Percentiles rank a stretch among this genome's conserved stretches.
Evolutionary conservation across 2,797 vertebrate genomes (phyloP).

Genomic region (Limosa lapponica): DNA sequence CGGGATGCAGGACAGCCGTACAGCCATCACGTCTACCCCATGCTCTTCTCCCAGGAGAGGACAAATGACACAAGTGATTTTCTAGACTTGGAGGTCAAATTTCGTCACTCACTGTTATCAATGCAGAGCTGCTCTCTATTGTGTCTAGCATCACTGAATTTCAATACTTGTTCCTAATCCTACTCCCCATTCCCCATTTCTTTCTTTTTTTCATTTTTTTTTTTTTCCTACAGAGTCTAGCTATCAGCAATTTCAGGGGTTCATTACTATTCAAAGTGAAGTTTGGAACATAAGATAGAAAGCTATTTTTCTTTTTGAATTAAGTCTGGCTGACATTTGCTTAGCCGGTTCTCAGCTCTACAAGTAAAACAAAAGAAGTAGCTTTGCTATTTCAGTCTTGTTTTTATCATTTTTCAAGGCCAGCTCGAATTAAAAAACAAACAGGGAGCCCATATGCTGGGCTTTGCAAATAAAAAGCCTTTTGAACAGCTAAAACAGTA

Average conservation of each 20-base stretch:
- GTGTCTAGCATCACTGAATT: background rate
- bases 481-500: background rate
- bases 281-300: background rate
- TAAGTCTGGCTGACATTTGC: conserved; percentile 48
- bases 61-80: background rate
- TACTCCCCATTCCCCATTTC: rapidly evolving
- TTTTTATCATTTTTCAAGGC: conserved; percentile 16
- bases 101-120: background rate
- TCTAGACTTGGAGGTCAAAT: background rate
- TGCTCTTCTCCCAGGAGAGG: background rate
- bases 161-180: background rate
- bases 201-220: too few species aligned
- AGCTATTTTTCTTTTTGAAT: conserved; percentile 1
- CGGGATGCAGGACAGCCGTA: background rate
- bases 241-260: background rate
- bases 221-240: background rate
- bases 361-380: conserved; percentile 42
- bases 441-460: background rate
- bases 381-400: conserved; percentile 36
- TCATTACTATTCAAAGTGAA: conserved; percentile 4
- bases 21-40: background rate
- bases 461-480: background rate
- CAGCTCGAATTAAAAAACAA: conserved; percentile 17
- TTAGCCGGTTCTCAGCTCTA: background rate
- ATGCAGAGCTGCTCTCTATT: background rate